Conservation (phyloP, 2,888 invertebrate species). For the Aelia acuminata region DNA sequence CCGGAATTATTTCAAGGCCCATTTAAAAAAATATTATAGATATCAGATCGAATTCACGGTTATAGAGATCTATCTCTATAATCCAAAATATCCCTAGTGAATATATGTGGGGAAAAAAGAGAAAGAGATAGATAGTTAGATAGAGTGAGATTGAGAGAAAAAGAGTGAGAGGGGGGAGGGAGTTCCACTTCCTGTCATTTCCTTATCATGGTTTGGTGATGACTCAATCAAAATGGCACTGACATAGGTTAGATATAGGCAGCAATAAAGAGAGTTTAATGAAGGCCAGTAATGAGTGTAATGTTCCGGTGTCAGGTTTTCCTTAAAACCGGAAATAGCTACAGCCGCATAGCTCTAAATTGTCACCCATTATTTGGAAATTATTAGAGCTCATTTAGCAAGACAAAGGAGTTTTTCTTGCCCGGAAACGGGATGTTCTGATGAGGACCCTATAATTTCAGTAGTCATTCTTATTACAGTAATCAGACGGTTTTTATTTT, state of each 20-base stretch:
- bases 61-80: too few relatives aligned
- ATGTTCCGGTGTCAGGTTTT: neutral
- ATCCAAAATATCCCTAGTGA: too few relatives aligned
- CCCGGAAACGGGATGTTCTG: neutral
- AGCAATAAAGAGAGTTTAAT: conserved; percentile 48
- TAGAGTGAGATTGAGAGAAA: neutral
- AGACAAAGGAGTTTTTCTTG: conserved; percentile 29
- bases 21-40: too few relatives aligned
- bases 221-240: conserved; percentile 34
- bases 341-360: conserved; percentile 16
- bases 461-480: neutral
- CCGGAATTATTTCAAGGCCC: too few relatives aligned
- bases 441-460: neutral
- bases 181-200: neutral
- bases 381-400: conserved; percentile 6
- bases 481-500: neutral
- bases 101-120: too few relatives aligned
- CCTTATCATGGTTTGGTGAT: conserved; percentile 23
- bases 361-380: conserved; percentile 38
- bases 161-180: neutral
- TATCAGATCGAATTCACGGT: too few relatives aligned
- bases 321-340: conserved; percentile 23
- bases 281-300: conserved; percentile 13
- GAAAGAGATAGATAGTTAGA: too few relatives aligned
- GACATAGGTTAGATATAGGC: conserved; percentile 11